These are phyloP conservation scores for Mus musculus DNA, from an alignment of 2,113 vertebrate genomes.

Conservation along the genomic window GRCm39 chr3:95473501-95474000, in stretches of 20 bases:
- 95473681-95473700: neutral
- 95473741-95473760: neutral
- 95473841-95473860: neutral
- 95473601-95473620: neutral
- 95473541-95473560: neutral
- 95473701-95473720: neutral
- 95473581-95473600: neutral
- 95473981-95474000: constrained; percentile 96
- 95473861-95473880: neutral
- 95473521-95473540: neutral
- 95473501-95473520: constrained; percentile 35
- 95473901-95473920: constrained; percentile 44
- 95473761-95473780: neutral
- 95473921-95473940: constrained; percentile 89
- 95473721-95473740: neutral
- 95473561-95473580: neutral
- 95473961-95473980: constrained; percentile 92
- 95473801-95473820: neutral
- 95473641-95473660: neutral
- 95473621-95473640: neutral
- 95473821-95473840: neutral
- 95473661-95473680: constrained; percentile 53
- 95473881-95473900: constrained; percentile 36
- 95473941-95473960: constrained; percentile 95
- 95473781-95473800: neutral